phyloP scores from a whole-genome alignment of 2,797 vertebrate species.

The Telmatherina bonti region DNA sequence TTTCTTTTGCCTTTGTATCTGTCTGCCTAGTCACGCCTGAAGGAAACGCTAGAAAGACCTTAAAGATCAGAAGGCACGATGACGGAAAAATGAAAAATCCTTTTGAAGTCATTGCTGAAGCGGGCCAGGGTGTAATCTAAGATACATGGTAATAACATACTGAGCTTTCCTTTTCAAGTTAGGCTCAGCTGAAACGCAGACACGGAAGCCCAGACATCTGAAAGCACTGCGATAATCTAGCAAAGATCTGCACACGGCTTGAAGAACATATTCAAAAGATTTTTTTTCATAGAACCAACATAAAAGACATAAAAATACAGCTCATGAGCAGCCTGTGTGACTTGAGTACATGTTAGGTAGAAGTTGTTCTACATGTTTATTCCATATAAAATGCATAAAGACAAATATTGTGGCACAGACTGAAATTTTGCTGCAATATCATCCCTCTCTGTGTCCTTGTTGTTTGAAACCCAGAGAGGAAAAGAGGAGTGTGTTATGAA shows the following conservation, averaged over 20 bases:
- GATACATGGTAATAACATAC: slow-evolving; percentile 47
- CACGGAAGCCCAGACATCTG: slow-evolving; percentile 4
- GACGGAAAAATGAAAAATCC: slow-evolving; percentile 37
- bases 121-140: slow-evolving; percentile 46
- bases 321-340: slow-evolving; percentile 9
- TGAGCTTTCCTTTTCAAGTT: slow-evolving; percentile 52
- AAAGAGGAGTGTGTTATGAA: slow-evolving; percentile 37
- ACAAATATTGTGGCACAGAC: slow-evolving; percentile 34
- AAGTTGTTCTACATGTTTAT: slow-evolving; percentile 34
- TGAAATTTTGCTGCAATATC: slow-evolving; percentile 55
- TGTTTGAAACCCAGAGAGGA: slow-evolving; percentile 31
- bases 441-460: slow-evolving; percentile 2
- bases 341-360: slow-evolving; percentile 8
- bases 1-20: slow-evolving; percentile 43
- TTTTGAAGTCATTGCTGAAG: slow-evolving; percentile 60
- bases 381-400: slow-evolving; percentile 33
- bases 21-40: slow-evolving; percentile 37
- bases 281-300: slow-evolving; percentile 1
- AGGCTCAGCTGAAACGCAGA: slow-evolving; percentile 19
- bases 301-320: neutral
- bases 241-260: neutral
- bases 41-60: slow-evolving; percentile 37
- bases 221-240: slow-evolving; percentile 1
- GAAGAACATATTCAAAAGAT: slow-evolving; percentile 10
- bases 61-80: slow-evolving; percentile 52